These are phyloP conservation scores for Nanorana parkeri DNA, from an alignment of 2,113 vertebrate species.

Conservation along the genomic window DNA sequence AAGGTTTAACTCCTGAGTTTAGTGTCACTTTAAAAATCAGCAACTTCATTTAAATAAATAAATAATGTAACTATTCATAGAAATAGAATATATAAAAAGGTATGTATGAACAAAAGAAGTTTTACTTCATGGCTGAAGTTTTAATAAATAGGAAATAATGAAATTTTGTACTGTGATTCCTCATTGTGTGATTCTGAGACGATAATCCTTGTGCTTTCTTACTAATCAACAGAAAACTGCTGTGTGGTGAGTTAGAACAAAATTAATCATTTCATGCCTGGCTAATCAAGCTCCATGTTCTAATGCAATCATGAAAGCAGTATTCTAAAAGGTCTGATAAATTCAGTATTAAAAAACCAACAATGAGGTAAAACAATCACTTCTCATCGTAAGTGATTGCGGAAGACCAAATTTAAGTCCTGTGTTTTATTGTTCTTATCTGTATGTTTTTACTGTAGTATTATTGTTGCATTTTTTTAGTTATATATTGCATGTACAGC, in stretches of 20 bases:
- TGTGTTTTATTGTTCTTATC: background rate
- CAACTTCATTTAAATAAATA: too few species aligned
- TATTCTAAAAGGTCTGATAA: conserved; percentile 50
- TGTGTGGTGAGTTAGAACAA: conserved; percentile 58
- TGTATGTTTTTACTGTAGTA: background rate
- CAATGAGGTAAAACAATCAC: conserved; percentile 32
- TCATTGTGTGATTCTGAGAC: background rate
- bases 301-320: conserved; percentile 45
- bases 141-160: too few species aligned
- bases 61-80: too few species aligned
- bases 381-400: background rate
- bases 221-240: conserved; percentile 52
- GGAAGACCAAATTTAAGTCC: background rate
- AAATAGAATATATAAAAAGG: too few species aligned
- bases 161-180: background rate
- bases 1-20: too few species aligned
- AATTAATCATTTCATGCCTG: conserved; percentile 59
- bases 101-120: too few species aligned
- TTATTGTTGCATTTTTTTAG: background rate
- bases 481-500: too few species aligned
- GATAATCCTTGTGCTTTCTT: background rate
- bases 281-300: conserved; percentile 57
- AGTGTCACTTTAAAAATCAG: too few species aligned
- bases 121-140: too few species aligned
- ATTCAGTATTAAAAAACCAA: conserved; percentile 50